Evolutionary conservation across 2,888 invertebrate species (phyloP), one percentile per base, ranked within the genome.

Genomic region (Campaea margaritaria): DNA sequence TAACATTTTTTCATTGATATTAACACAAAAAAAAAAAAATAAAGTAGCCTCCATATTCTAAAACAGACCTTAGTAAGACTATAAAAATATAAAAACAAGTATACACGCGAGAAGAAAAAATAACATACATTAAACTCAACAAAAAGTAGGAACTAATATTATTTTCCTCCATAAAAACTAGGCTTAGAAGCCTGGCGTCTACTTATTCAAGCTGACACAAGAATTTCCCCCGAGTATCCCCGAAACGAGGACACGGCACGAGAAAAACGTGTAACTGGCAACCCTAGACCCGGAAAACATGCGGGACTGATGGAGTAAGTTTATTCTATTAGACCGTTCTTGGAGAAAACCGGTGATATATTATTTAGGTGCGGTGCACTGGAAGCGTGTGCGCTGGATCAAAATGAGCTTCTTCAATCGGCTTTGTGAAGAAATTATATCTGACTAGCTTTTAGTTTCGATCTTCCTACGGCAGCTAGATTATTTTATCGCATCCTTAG

Each of bases 261-360:
- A 27, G 27, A 27, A 44, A 28, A 44, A 21, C 27, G 8, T 31
- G 14, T 16, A 47, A 21, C 36, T 43, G 39, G 43, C 42, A 50
- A 16, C 50, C 50, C 50, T 50, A 14, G 14, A 31, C 14, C 14
- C 42, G 28, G 63, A 55, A 63, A 58, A 60, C 57, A 66, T 49
- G 58, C 50, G 41, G 43, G 58, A 39, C 59, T 62, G 64, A 64
- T 64, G 56, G 62, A 55, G 55, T 45, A 59, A 61, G 61, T 62
- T 65, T 63, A 67, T 67, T 65, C 63, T 63, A 62, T 67, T 65
- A 67, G 59, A 62, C 42, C 48, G 48, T 49, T 62, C 56, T 54
- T 61, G 52, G 47, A 62, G 58, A 58, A 58, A 60, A 60, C 57
- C 47, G 38, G 46, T 58, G 34, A 38, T 62, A 50, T 56, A 62